Percentiles rank a stretch among this genome's conserved stretches.
These are phyloP conservation scores for Pollimyrus isidori DNA, from an alignment of 2,113 vertebrate species.

Conservation along the genomic window DNA sequence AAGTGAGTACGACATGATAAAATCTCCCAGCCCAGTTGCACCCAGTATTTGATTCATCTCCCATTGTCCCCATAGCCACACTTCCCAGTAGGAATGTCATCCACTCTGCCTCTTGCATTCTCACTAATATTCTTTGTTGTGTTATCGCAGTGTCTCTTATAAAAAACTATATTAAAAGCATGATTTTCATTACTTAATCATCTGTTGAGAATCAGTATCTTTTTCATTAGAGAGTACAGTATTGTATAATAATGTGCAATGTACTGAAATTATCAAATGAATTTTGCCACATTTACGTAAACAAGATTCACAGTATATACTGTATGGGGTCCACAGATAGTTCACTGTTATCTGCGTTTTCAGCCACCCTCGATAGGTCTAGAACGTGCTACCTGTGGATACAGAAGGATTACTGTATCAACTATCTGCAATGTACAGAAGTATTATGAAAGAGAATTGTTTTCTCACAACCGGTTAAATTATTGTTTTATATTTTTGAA, in stretches of 20 bases:
- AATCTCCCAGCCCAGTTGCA: background rate
- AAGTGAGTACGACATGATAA: background rate
- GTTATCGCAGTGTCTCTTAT: background rate
- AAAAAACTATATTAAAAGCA: background rate
- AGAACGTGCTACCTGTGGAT: background rate
- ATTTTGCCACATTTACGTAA: background rate
- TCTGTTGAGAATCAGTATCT: background rate
- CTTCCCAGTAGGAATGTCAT: background rate
- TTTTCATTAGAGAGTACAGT: background rate
- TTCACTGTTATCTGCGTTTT: background rate
- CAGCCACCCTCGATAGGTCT: background rate
- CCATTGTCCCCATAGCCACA: background rate
- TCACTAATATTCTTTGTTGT: background rate
- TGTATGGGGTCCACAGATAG: background rate
- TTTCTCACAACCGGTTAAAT: background rate
- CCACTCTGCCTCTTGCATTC: background rate
- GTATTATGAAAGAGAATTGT: background rate
- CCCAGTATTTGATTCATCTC: background rate
- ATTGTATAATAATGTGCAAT: background rate
- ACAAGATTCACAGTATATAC: background rate
- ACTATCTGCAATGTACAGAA: background rate
- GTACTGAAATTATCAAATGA: background rate
- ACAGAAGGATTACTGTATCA: background rate
- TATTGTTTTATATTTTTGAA: background rate
- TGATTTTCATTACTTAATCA: background rate